These are phyloP conservation scores for Dascillus cervinus DNA, from an alignment of 2,888 invertebrate genomes.

Conservation along the genomic window DNA sequence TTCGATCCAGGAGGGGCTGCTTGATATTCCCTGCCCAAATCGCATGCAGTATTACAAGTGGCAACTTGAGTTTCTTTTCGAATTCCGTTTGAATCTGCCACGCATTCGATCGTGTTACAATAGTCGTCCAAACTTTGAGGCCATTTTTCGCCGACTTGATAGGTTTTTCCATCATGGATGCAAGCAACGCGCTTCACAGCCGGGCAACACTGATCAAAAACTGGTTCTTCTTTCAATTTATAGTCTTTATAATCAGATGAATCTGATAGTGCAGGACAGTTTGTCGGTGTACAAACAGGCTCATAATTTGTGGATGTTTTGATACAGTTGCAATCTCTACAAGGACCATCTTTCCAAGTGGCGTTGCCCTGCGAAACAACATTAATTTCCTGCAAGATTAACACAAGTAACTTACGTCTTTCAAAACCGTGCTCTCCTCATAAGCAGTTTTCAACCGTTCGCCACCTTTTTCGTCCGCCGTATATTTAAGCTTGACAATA, in stretches of 20 bases:
- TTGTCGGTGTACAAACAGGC: conserved; percentile 44
- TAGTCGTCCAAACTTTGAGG: conserved; percentile 43
- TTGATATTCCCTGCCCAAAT: conserved; percentile 50
- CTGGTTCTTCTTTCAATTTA: conserved; percentile 46
- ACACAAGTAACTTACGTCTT: conserved; percentile 42
- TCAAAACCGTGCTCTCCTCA: conserved; percentile 46
- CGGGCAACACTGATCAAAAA: conserved; percentile 60
- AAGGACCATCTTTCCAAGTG: conserved; percentile 64
- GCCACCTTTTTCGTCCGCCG: conserved; percentile 48
- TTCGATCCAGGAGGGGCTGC: conserved; percentile 33
- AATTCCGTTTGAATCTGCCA: conserved; percentile 42
- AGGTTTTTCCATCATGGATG: conserved; percentile 38
- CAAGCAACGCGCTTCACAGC: conserved; percentile 52
- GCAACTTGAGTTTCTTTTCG: conserved; percentile 47
- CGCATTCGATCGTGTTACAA: conserved; percentile 51
- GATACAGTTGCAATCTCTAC: conserved; percentile 55
- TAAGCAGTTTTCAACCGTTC: conserved; percentile 39
- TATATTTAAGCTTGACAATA: conserved; percentile 51
- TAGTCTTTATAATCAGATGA: conserved; percentile 47
- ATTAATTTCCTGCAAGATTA: background rate
- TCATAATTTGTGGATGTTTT: conserved; percentile 32
- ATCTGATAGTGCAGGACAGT: conserved; percentile 45
- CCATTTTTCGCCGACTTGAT: conserved; percentile 54
- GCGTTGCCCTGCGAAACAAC: conserved; percentile 44
- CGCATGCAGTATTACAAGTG: conserved; percentile 47